phyloP scores from a whole-genome alignment of 2,888 invertebrate genomes.

The Agriopis marginaria region DNA sequence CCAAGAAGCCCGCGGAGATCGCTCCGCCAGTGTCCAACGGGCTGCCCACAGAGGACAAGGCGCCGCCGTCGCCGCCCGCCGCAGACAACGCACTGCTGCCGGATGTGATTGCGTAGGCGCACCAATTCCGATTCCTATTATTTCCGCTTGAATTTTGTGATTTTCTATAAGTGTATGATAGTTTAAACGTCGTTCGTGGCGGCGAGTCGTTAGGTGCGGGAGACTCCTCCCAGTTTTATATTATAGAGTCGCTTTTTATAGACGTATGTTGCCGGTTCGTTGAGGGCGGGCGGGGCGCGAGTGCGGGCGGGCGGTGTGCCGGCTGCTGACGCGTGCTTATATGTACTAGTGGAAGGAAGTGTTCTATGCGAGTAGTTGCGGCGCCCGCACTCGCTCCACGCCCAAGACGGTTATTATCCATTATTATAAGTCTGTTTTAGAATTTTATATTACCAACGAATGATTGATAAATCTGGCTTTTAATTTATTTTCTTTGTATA shows the following conservation, averaged over 20 bases:
- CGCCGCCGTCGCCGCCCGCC: conserved; percentile 83
- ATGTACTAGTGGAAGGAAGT: background rate
- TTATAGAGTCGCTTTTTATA: conserved; percentile 84
- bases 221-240: conserved; percentile 79
- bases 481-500: conserved; percentile 86
- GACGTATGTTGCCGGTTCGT: conserved; percentile 70
- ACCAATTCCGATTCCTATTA: conserved; percentile 75
- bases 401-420: conserved; percentile 71
- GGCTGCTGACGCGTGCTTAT: conserved; percentile 15
- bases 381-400: conserved; percentile 44
- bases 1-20: conserved; percentile 51
- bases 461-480: conserved; percentile 84
- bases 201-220: conserved; percentile 83
- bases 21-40: conserved; percentile 46
- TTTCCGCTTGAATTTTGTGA: conserved; percentile 86
- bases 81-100: conserved; percentile 76
- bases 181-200: conserved; percentile 73
- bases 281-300: conserved; percentile 46
- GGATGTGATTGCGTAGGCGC: conserved; percentile 78
- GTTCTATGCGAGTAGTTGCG: background rate
- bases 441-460: conserved; percentile 87
- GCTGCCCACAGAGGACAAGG: conserved; percentile 61
- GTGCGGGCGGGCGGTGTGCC: conserved; percentile 17
- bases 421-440: conserved; percentile 83
- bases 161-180: conserved; percentile 85